These are phyloP conservation scores for Hystrix brachyura DNA, from an alignment of 2,113 vertebrate species.

Conservation along the genomic window DNA sequence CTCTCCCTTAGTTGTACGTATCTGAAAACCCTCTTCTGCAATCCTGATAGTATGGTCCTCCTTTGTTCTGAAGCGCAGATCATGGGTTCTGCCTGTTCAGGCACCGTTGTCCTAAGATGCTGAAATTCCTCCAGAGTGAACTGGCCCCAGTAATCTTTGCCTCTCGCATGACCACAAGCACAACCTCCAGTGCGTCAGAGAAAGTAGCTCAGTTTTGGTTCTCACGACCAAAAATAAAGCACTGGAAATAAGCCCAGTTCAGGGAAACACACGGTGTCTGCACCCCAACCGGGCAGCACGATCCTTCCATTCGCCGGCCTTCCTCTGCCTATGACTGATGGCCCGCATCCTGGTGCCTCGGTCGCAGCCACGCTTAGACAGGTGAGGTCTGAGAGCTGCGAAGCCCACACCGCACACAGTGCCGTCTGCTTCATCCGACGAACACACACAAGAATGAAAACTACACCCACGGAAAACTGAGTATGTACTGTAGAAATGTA, in stretches of 20 bases:
- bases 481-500: constrained; percentile 93
- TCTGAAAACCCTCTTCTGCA: constrained; percentile 69
- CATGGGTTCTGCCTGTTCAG: constrained; percentile 74
- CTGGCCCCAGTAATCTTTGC: constrained; percentile 72
- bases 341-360: accelerated
- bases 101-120: constrained; percentile 83
- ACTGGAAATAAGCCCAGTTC: constrained; percentile 72
- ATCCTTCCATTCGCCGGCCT: constrained; percentile 70
- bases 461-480: constrained; percentile 84
- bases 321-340: constrained; percentile 63
- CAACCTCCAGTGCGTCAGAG: constrained; percentile 74
- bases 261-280: constrained; percentile 52
- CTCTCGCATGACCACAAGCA: constrained; percentile 74
- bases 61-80: constrained; percentile 32
- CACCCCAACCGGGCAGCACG: constrained; percentile 21
- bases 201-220: constrained; percentile 79
- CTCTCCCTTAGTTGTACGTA: constrained; percentile 74
- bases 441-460: constrained; percentile 83
- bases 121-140: constrained; percentile 82
- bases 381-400: constrained; percentile 77
- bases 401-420: constrained; percentile 84
- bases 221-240: constrained; percentile 86
- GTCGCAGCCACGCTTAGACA: constrained; percentile 31
- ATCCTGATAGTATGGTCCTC: constrained; percentile 64
- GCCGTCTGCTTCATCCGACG: constrained; percentile 86